A percentile compares a stretch with the other conserved stretches of the same genome.
Conservation (phyloP, 1,140 invertebrate species). For the Condylostylus longicornis region DNA sequence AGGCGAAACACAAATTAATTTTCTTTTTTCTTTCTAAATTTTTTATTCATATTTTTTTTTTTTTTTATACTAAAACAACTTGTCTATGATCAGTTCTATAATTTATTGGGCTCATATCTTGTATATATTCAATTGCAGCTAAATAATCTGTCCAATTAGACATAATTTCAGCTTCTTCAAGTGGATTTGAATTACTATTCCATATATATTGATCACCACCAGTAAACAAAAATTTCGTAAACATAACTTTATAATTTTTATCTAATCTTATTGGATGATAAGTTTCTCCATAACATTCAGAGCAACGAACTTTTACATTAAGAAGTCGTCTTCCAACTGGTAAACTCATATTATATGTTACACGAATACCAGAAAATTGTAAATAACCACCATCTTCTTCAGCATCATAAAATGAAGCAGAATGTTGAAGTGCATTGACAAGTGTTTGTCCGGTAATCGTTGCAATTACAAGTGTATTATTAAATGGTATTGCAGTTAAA, state of each 20-base stretch:
- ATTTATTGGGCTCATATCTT: too few relatives aligned
- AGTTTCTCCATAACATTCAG: slow-evolving; percentile 34
- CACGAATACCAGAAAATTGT: slow-evolving; percentile 43
- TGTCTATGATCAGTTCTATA: too few relatives aligned
- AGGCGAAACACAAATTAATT: too few relatives aligned
- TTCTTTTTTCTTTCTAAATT: too few relatives aligned
- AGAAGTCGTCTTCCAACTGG: slow-evolving; percentile 34
- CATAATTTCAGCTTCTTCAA: too few relatives aligned
- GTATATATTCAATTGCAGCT: too few relatives aligned
- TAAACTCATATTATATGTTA: slow-evolving; percentile 37
- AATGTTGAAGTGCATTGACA: slow-evolving; percentile 36
- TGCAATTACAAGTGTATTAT: slow-evolving; percentile 35
- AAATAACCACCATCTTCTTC: slow-evolving; percentile 42
- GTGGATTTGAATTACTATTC: too few relatives aligned
- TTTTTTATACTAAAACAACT: too few relatives aligned
- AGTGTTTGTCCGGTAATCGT: slow-evolving; percentile 35
- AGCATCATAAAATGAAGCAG: slow-evolving; percentile 32
- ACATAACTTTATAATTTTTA: slow-evolving; percentile 36
- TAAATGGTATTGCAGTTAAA: slow-evolving; percentile 40
- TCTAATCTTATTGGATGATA: slow-evolving; percentile 31
- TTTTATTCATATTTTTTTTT: too few relatives aligned
- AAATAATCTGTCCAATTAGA: too few relatives aligned
- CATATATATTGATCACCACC: slow-evolving; percentile 20
- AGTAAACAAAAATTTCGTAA: slow-evolving; percentile 16
- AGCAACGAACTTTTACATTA: slow-evolving; percentile 36